phyloP scores from a whole-genome alignment of 64 coral and sea anemone species.

The Acropora yongei region DNA sequence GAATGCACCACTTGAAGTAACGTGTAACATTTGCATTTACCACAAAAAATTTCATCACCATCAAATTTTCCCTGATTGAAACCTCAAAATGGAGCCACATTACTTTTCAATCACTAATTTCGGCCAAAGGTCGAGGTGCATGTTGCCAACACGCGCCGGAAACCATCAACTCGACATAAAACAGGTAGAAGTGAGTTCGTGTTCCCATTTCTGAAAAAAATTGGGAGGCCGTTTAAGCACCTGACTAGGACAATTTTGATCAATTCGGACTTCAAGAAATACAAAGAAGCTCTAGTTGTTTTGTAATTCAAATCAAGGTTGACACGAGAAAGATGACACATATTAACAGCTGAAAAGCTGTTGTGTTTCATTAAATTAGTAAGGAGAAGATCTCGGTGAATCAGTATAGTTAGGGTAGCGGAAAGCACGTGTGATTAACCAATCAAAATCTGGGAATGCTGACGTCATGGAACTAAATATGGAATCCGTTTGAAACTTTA shows the following conservation, averaged over 20 bases:
- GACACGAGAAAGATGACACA: background rate
- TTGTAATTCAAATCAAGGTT: slow-evolving; percentile 14
- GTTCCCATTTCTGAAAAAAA: background rate
- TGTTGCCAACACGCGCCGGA: too few relatives aligned
- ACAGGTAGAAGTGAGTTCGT: background rate
- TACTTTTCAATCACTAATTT: too few relatives aligned
- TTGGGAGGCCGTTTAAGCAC: background rate
- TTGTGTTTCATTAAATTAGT: background rate
- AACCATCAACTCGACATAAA: too few relatives aligned
- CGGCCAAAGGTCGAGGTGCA: too few relatives aligned
- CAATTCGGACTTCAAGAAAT: too few relatives aligned
- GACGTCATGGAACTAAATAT: slow-evolving; percentile 7
- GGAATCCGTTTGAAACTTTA: background rate
- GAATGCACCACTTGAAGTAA: background rate
- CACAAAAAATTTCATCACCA: slow-evolving; percentile 3
- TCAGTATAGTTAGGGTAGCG: background rate
- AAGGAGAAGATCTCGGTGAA: slow-evolving; percentile 12
- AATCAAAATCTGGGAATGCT: slow-evolving; percentile 10
- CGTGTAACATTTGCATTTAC: background rate
- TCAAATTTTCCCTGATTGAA: background rate
- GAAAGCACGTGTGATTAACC: slow-evolving; percentile 30
- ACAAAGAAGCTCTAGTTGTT: background rate
- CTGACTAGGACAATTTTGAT: too few relatives aligned
- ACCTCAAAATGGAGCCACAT: background rate
- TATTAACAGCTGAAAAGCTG: background rate